Percentiles rank a stretch among this genome's conserved stretches.
These are phyloP conservation scores for Struthio camelus DNA, from an alignment of 2,113 vertebrate species.

Conservation along the genomic window DNA sequence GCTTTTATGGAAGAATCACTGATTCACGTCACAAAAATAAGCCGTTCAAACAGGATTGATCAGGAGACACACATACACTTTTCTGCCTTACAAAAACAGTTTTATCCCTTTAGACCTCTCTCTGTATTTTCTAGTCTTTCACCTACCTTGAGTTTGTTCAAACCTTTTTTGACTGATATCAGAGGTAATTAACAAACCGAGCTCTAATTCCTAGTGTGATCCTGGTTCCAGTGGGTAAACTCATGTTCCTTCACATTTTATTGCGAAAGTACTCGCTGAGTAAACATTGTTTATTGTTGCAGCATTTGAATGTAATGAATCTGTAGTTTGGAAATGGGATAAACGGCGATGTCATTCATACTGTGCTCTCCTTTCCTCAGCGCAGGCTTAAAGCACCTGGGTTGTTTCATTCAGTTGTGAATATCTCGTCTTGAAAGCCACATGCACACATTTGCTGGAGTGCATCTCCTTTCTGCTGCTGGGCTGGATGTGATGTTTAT, in stretches of 20 bases:
- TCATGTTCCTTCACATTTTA: not conserved
- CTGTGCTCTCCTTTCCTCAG: not conserved
- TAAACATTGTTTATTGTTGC: fast-evolving
- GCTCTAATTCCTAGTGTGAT: not conserved
- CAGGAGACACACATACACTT: not conserved
- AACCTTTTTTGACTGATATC: not conserved
- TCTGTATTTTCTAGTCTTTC: not conserved
- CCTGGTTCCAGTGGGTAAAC: not conserved
- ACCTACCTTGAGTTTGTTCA: not conserved
- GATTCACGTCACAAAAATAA: slow-evolving; percentile 2
- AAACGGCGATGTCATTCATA: not conserved
- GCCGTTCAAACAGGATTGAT: not conserved
- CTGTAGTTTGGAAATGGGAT: not conserved
- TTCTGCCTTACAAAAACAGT: not conserved
- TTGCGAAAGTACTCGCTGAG: not conserved
- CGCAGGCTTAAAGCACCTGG: not conserved
- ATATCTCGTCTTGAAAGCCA: not conserved
- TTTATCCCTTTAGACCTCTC: not conserved
- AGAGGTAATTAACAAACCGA: not conserved
- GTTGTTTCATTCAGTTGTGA: not conserved
- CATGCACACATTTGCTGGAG: fast-evolving
- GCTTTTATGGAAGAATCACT: not conserved
- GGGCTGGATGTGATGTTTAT: not conserved
- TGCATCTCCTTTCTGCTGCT: fast-evolving
- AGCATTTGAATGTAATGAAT: not conserved